Percentiles rank a stretch among this genome's conserved stretches.
Evolutionary conservation across 2,113 vertebrate species (phyloP).

Genomic region (Heloderma charlesbogerti): DNA sequence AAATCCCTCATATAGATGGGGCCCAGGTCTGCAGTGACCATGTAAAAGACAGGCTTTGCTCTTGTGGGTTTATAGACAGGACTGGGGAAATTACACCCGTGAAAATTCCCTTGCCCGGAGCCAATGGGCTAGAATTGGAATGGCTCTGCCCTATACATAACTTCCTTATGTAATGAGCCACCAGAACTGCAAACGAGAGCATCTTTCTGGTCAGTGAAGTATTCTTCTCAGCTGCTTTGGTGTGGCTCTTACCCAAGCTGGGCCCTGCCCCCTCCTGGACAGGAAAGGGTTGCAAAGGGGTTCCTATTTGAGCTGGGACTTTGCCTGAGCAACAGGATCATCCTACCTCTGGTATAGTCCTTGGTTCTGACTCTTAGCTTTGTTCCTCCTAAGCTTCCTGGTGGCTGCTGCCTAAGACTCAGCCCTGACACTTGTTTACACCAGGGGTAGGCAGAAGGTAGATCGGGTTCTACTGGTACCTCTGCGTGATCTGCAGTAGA

Average conservation of each 20-base stretch:
- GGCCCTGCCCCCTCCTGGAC: background rate
- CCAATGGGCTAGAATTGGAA: background rate
- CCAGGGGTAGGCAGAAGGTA: background rate
- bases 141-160: background rate
- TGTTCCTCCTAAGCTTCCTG: background rate
- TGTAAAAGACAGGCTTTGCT: background rate
- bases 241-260: background rate
- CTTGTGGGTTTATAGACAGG: background rate
- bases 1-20: too few relatives aligned
- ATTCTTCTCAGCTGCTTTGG: background rate
- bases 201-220: background rate
- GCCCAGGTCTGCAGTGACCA: too few relatives aligned
- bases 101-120: background rate
- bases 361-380: background rate
- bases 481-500: background rate
- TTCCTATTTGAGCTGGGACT: background rate
- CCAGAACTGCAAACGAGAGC: background rate
- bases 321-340: background rate
- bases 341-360: background rate
- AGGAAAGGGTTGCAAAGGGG: background rate
- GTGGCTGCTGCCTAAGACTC: background rate
- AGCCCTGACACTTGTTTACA: background rate
- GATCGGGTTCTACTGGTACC: too few relatives aligned
- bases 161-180: background rate
- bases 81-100: background rate